Base-by-base conservation (phyloP, 2,888 invertebrate genomes). In the Aphidius colemani region DNA sequence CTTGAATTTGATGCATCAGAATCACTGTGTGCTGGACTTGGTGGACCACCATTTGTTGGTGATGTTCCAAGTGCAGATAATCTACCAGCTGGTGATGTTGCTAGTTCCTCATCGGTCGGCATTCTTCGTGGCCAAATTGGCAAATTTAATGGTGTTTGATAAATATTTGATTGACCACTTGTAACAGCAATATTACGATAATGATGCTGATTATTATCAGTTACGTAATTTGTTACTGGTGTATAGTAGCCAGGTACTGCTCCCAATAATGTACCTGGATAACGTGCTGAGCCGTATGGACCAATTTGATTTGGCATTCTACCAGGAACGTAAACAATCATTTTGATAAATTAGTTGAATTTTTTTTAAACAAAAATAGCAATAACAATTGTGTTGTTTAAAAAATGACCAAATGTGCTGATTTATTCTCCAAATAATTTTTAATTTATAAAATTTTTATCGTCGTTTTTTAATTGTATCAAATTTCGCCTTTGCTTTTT, bases 271-370 rank as follows among this genome's bases (percentile, higher is more conserved):
- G 76, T 77, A 75, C 78, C 75, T 74, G 79, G 75, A 70, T 79
- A 79, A 73, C 78, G 78, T 75, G 79, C 78, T 64, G 73, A 75
- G 70, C 78, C 79, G 76, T 80, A 81, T 66, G 76, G 75, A 65
- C 77, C 76, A 71, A 78, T 75, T 74, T 78, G 78, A 74, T 66
- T 79, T 75, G 82, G 82, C 82, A 82, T 81, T 80, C 82, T 82
- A 75, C 80, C 81, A 70, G 82, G 81, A 70, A 82, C 81, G 77
- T 81, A 81, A 77, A 82, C 77, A 71, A 82, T 82, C 82, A 82
- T 81, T 70, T 71, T 78, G 10, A 40, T 43, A 58, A 11, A 50
- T 30, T 30, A 30, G 30, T 30, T 30, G 30, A 30, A 2, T 46
- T 51, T 43, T 49, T 39, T 48, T 45, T 40, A 50, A 11, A 41